A percentile compares a stretch with the other conserved stretches of the same genome.
phyloP scores from a whole-genome alignment of 2,113 vertebrate genomes.

The Silurus glanis region DNA sequence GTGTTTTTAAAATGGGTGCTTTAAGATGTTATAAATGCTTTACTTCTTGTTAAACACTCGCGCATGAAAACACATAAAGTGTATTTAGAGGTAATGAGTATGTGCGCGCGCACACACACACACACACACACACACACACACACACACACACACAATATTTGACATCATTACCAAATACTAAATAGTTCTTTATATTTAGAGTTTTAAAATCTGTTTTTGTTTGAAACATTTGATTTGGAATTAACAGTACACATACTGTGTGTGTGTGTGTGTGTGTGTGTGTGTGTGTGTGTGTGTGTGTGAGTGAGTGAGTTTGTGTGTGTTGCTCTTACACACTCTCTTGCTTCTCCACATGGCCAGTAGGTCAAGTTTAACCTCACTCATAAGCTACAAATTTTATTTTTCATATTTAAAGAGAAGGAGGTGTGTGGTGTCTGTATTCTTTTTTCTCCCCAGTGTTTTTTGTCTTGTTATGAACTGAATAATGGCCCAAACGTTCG shows the following conservation, averaged over 20 bases:
- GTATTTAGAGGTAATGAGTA: not conserved
- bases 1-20: not conserved
- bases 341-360: not conserved
- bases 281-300: not conserved
- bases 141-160: not conserved
- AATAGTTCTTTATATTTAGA: not conserved
- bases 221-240: not conserved
- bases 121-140: not conserved
- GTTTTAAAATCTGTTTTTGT: not conserved
- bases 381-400: not conserved
- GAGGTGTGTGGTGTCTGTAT: not conserved
- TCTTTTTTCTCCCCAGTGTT: not conserved
- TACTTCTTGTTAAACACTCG: not conserved
- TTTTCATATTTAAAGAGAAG: not conserved
- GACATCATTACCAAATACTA: not conserved
- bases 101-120: not conserved
- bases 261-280: too few relatives aligned
- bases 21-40: not conserved
- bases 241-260: not conserved
- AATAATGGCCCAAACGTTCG: not conserved
- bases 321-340: not conserved
- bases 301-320: not conserved
- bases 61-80: not conserved
- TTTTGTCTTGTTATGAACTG: not conserved
- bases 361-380: not conserved